Evolutionary conservation across 2,113 vertebrate species (phyloP), one percentile per base, ranked within the genome.

Genomic region (Rhabdomys dilectus): DNA sequence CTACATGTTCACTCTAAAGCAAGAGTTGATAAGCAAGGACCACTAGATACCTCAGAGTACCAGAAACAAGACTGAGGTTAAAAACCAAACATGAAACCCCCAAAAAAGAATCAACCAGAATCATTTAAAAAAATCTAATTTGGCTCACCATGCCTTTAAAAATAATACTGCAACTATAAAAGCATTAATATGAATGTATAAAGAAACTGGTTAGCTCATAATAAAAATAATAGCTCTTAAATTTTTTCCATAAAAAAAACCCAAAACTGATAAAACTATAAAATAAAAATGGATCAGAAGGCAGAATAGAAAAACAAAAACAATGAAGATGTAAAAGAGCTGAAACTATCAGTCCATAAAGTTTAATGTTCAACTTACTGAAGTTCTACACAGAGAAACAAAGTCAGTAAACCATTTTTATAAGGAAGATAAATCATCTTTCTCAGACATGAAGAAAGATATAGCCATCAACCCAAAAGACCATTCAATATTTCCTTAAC

Each of bases 1-100:
- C 36, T 94, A 91, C 66, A 73, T 36, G 36, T 82, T 93, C 34
- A 75, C 34, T 64, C 66, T 96, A 91, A 91, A 96, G 82, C 34
- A 92, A 62, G 6, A 58, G 53, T 22, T 77, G 48, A 68, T 75
- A 56, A 84, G 7, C 48, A 95, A 84, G 21, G 11, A 75, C 15
- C 24, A 93, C 5, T 9, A 94, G 21, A 60, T 11, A 39, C 85
- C 64, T 53, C 21, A 93, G 45, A 87, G 91, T 48, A 84, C 1
- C 48, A 86, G 77, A 8, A 90, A 12, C 21, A 75, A 68, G 34
- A 58, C 16, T 39, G 70, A 80, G 60, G 90, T 73, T 70, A 90
- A 94, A 92, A 84, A 62, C 42, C 75, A 56, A 84, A 15, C n/a
- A 73, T 26, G 5, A 36, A 17, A 58, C 16, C 7, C 16, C 92